A percentile compares a stretch with the other conserved stretches of the same genome.
Conservation (phyloP, 1,140 invertebrate species). For the Bombus cullumanus region DNA sequence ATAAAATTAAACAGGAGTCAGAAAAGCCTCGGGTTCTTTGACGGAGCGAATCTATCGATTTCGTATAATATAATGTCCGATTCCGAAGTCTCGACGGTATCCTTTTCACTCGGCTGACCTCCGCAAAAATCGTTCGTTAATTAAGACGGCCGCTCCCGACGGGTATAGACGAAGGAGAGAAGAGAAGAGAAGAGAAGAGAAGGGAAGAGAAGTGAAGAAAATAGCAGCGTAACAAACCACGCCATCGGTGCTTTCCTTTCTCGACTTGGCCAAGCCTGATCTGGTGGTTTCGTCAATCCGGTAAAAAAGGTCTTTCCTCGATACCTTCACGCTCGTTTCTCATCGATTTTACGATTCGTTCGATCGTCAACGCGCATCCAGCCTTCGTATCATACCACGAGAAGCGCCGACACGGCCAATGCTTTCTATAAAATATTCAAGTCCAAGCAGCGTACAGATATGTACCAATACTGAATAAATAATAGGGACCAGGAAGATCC, state of each 20-base stretch:
- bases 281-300: conserved; percentile 27
- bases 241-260: conserved; percentile 3
- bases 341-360: conserved; percentile 53
- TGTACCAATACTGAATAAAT: conserved; percentile 63
- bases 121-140: conserved; percentile 58
- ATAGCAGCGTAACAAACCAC: conserved; percentile 15
- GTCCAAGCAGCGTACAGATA: conserved; percentile 51
- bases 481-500: conserved; percentile 46
- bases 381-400: neutral
- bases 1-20: conserved; percentile 35
- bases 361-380: conserved; percentile 53
- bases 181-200: neutral
- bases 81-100: neutral
- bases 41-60: conserved; percentile 47
- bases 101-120: conserved; percentile 40
- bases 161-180: neutral
- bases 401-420: conserved; percentile 44
- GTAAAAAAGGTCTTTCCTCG: conserved; percentile 15
- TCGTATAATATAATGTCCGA: conserved; percentile 49
- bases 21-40: neutral
- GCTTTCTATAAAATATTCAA: conserved; percentile 65
- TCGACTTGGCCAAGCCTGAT: neutral
- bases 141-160: conserved; percentile 34
- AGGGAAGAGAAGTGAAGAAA: neutral
- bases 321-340: conserved; percentile 31